Evolutionary conservation across 1,140 invertebrate species (phyloP).

Genomic region (Platyura marginata): DNA sequence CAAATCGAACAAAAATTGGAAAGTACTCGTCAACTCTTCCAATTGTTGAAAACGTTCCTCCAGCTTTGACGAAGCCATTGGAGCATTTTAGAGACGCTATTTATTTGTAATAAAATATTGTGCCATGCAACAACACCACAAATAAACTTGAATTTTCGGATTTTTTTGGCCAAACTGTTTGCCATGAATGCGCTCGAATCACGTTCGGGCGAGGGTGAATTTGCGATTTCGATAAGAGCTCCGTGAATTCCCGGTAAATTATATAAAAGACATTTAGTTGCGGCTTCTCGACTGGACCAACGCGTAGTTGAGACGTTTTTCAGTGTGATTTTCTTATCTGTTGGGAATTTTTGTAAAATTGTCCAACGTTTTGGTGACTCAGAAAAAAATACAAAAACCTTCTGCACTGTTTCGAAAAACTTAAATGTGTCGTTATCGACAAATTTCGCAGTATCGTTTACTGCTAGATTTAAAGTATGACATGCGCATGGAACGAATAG

Average conservation of each 20-base stretch:
- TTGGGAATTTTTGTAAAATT: constrained; percentile 11
- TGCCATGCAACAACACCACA: not conserved
- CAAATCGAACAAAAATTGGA: not conserved
- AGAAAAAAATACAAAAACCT: constrained; percentile 15
- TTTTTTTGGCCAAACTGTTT: not conserved
- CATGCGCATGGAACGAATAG: not conserved
- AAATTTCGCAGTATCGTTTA: constrained; percentile 10
- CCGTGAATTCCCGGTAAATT: not conserved
- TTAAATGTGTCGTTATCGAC: constrained; percentile 3
- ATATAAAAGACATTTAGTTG: constrained; percentile 7
- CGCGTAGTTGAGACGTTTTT: constrained; percentile 15
- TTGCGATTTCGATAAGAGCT: not conserved
- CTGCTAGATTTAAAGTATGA: not conserved
- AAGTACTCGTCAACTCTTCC: constrained; percentile 1
- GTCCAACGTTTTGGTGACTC: constrained; percentile 13
- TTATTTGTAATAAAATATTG: not conserved
- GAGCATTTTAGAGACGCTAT: not conserved
- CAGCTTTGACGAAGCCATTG: constrained; percentile 6
- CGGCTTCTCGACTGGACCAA: constrained; percentile 13
- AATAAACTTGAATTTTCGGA: not conserved
- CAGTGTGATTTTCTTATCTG: constrained; percentile 8
- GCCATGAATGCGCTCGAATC: not conserved
- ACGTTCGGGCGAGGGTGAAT: not conserved
- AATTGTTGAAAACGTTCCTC: constrained; percentile 3
- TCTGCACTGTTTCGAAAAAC: constrained; percentile 12